These are phyloP conservation scores for Microplitis deprimator DNA, from an alignment of 2,888 invertebrate species.

Conservation along the genomic window DNA sequence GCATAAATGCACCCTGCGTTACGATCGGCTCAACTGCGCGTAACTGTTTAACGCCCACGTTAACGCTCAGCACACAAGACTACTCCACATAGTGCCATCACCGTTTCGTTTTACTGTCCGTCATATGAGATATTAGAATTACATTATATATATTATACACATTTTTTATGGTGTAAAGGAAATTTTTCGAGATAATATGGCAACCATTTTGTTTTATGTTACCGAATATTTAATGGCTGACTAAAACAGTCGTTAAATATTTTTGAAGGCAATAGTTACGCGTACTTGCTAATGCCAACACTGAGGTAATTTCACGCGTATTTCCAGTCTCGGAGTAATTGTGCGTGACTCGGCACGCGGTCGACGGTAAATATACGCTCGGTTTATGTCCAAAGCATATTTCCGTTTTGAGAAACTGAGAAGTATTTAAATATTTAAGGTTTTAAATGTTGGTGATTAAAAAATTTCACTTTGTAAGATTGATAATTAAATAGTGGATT, in stretches of 20 bases:
- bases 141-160: too few relatives aligned
- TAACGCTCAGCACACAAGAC: slow-evolving; percentile 43
- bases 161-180: too few relatives aligned
- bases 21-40: slow-evolving; percentile 57
- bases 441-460: too few relatives aligned
- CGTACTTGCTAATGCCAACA: neutral
- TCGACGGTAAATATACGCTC: slow-evolving; percentile 45
- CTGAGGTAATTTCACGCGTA: slow-evolving; percentile 34
- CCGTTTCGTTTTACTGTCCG: neutral
- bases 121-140: too few relatives aligned
- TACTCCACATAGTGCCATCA: neutral
- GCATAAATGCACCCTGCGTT: slow-evolving; percentile 53
- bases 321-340: slow-evolving; percentile 41
- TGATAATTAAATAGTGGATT: too few relatives aligned
- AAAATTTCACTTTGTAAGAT: too few relatives aligned
- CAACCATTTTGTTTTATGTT: neutral
- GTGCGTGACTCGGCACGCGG: slow-evolving; percentile 44
- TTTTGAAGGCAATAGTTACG: too few relatives aligned
- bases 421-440: slow-evolving; percentile 19
- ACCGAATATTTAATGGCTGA: too few relatives aligned
- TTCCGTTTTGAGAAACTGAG: slow-evolving; percentile 39
- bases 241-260: too few relatives aligned
- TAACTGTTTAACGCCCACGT: slow-evolving; percentile 55
- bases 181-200: neutral
- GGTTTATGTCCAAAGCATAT: slow-evolving; percentile 39